Conservation (phyloP, 2,113 vertebrate genomes). For the Phylloscopus whistleri region DNA sequence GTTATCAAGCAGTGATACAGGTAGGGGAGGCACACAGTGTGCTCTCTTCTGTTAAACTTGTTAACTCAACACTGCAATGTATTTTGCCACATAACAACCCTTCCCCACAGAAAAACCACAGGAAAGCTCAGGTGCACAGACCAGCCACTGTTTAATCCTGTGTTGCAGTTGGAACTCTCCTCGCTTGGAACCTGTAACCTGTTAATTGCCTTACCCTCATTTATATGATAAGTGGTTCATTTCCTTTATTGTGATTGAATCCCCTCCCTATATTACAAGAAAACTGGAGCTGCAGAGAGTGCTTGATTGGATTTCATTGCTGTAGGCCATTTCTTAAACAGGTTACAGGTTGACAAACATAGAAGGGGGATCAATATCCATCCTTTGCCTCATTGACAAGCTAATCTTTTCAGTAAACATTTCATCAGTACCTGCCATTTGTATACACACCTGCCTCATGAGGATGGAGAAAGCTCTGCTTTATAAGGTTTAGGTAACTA, state of each 20-base stretch:
- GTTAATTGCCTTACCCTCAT: conserved; percentile 68
- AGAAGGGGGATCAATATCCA: conserved; percentile 68
- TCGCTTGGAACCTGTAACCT: conserved; percentile 59
- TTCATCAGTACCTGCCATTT: conserved; percentile 75
- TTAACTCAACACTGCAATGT: not conserved
- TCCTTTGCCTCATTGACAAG: conserved; percentile 70
- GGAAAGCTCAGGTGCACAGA: not conserved
- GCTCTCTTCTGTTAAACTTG: not conserved
- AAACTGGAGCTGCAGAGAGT: conserved; percentile 64
- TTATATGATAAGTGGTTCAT: conserved; percentile 73
- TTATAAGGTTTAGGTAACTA: conserved; percentile 65
- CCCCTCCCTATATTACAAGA: conserved; percentile 57
- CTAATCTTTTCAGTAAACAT: conserved; percentile 77
- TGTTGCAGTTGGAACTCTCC: conserved; percentile 20
- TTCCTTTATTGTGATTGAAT: conserved; percentile 73
- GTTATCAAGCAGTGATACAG: not conserved
- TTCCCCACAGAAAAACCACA: not conserved
- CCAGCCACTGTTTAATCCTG: not conserved
- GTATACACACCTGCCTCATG: conserved; percentile 63
- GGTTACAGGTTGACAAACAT: conserved; percentile 72
- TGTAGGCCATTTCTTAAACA: conserved; percentile 72
- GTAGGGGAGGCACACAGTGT: no score
- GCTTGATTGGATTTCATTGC: conserved; percentile 72
- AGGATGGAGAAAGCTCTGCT: conserved; percentile 47
- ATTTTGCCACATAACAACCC: not conserved